These are phyloP conservation scores for Chamaetylas fuelleborni DNA, from an alignment of 2,113 vertebrate genomes.

Conservation along the genomic window DNA sequence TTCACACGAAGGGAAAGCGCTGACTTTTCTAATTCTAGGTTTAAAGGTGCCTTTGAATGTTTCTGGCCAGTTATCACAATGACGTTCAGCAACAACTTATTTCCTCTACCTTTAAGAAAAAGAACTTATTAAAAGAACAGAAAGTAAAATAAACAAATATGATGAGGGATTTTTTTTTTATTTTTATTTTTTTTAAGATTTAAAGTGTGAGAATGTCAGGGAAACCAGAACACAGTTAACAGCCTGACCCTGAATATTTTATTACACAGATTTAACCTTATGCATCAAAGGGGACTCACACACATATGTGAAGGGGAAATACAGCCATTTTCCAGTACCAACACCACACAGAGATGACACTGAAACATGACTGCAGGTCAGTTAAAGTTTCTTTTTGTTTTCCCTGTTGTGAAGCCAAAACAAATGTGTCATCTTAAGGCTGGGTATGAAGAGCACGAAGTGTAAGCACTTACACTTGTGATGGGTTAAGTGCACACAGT, in stretches of 20 bases:
- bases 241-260: not conserved
- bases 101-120: not conserved
- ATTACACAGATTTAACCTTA: not conserved
- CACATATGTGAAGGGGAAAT: not conserved
- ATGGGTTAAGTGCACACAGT: not conserved
- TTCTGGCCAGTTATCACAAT: not conserved
- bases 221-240: not conserved
- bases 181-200: not conserved
- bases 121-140: not conserved
- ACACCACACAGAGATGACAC: not conserved
- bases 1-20: not conserved
- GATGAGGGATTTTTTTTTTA: not conserved
- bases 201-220: not conserved
- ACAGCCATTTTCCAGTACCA: not conserved
- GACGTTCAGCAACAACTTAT: not conserved
- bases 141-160: not conserved
- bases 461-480: not conserved
- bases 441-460: not conserved
- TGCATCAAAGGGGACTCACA: not conserved
- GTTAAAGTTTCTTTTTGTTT: not conserved
- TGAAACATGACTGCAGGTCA: not conserved
- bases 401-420: not conserved
- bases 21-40: not conserved
- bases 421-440: not conserved
- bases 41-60: not conserved